A percentile compares a stretch with the other conserved stretches of the same genome.
phyloP scores from a whole-genome alignment of 2,888 invertebrate genomes.

The Netelia virgata region DNA sequence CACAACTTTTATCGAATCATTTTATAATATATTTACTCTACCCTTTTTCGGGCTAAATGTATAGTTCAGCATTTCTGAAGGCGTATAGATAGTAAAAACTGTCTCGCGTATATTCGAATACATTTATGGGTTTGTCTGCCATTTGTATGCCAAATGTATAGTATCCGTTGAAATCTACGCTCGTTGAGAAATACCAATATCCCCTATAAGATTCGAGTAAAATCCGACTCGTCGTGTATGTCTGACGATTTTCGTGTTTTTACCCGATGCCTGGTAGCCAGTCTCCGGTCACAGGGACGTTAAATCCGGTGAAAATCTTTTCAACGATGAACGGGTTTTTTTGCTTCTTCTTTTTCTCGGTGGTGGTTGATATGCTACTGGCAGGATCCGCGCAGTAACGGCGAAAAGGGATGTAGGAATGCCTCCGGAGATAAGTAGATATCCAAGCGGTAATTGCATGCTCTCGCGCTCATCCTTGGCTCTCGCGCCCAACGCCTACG shows the following conservation, averaged over 20 bases:
- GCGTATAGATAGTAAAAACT: neutral
- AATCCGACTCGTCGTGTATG: slow-evolving; percentile 32
- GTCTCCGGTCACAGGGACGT: slow-evolving; percentile 40
- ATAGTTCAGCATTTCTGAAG: neutral
- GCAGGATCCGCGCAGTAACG: slow-evolving; percentile 35
- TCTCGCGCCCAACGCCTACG: neutral
- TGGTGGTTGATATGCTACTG: slow-evolving; percentile 35
- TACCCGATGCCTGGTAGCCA: slow-evolving; percentile 20
- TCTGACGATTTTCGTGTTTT: slow-evolving; percentile 50
- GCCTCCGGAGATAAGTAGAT: slow-evolving; percentile 66
- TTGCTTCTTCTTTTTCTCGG: slow-evolving; percentile 15
- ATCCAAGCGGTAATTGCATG: slow-evolving; percentile 76
- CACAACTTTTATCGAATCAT: too few relatives aligned
- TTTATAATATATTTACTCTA: too few relatives aligned
- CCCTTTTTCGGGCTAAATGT: too few relatives aligned
- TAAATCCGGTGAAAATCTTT: slow-evolving; percentile 61
- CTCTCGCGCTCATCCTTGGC: slow-evolving; percentile 63
- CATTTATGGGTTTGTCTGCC: neutral
- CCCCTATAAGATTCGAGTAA: slow-evolving; percentile 52
- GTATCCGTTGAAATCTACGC: slow-evolving; percentile 1
- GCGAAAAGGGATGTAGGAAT: slow-evolving; percentile 59
- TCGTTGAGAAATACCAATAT: neutral
- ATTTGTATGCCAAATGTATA: slow-evolving; percentile 38
- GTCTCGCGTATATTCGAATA: neutral
- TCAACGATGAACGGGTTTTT: slow-evolving; percentile 56